These are phyloP conservation scores for Mechanitis mazaeus DNA, from an alignment of 2,888 invertebrate genomes.

Conservation along the genomic window DNA sequence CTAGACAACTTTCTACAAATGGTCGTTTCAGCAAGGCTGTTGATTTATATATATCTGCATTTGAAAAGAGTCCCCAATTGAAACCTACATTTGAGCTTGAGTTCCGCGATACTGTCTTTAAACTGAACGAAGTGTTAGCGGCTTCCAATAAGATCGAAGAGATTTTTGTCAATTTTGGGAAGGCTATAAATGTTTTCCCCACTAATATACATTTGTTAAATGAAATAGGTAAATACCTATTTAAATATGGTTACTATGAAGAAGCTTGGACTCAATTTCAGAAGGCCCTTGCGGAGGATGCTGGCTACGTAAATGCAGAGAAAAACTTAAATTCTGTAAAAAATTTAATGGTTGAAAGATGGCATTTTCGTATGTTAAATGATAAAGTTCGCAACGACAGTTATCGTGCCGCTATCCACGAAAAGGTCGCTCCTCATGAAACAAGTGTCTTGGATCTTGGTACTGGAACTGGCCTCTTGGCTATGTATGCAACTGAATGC, in stretches of 20 bases:
- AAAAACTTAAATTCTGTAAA: constrained; percentile 82
- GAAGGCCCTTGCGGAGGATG: constrained; percentile 67
- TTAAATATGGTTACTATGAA: constrained; percentile 72
- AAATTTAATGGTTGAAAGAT: constrained; percentile 82
- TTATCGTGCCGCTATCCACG: constrained; percentile 79
- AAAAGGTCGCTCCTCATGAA: constrained; percentile 60
- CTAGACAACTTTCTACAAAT: constrained; percentile 40
- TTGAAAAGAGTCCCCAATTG: constrained; percentile 43
- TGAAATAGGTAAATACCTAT: constrained; percentile 60
- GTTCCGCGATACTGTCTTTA: constrained; percentile 44
- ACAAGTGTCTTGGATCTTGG: constrained; percentile 84
- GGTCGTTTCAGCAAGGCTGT: constrained; percentile 50
- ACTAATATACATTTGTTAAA: constrained; percentile 48
- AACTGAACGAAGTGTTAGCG: constrained; percentile 42
- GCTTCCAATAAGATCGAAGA: constrained; percentile 44
- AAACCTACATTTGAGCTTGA: constrained; percentile 43
- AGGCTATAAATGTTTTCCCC: constrained; percentile 48
- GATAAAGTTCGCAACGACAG: constrained; percentile 81
- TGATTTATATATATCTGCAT: constrained; percentile 49
- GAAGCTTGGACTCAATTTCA: constrained; percentile 77
- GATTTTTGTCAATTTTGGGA: constrained; percentile 51
- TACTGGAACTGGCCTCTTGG: constrained; percentile 85
- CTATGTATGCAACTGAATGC: constrained; percentile 79
- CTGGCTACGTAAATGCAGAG: constrained; percentile 75
- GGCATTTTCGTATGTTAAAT: constrained; percentile 91